Conservation (phyloP, 2,797 vertebrate species). For the Distichodus sexfasciatus region DNA sequence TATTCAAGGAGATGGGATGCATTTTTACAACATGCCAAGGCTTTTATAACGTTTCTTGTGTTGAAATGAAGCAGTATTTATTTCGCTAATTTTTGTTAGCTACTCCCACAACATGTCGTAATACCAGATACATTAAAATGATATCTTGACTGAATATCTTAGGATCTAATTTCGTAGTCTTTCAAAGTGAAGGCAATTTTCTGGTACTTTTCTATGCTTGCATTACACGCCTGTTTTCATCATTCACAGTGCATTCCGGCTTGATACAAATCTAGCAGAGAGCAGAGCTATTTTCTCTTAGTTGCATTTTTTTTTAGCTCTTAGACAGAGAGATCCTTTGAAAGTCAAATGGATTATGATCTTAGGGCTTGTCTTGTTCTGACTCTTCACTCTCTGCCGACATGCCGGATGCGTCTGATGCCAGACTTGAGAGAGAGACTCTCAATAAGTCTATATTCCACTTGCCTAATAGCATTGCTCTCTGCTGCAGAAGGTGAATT, state of each 20-base stretch:
- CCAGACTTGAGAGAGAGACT: conserved; percentile 37
- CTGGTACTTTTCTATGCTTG: neutral
- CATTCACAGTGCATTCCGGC: neutral
- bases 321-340: conserved; percentile 31
- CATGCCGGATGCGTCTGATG: conserved; percentile 16
- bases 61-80: neutral
- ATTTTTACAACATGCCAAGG: neutral
- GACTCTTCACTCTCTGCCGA: neutral
- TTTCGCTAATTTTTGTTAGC: neutral
- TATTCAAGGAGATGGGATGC: neutral
- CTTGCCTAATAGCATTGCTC: conserved; percentile 36
- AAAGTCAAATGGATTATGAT: conserved; percentile 46
- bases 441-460: conserved; percentile 32
- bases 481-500: conserved; percentile 27
- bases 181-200: neutral
- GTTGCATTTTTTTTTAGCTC: conserved; percentile 20
- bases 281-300: neutral
- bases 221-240: neutral
- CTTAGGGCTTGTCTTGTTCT: conserved; percentile 32
- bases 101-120: neutral
- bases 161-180: neutral
- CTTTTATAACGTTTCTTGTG: neutral
- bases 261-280: neutral
- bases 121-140: no score
- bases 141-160: no score